Conservation (phyloP, 2,888 invertebrate species). For the Tetramorium bicarinatum region DNA sequence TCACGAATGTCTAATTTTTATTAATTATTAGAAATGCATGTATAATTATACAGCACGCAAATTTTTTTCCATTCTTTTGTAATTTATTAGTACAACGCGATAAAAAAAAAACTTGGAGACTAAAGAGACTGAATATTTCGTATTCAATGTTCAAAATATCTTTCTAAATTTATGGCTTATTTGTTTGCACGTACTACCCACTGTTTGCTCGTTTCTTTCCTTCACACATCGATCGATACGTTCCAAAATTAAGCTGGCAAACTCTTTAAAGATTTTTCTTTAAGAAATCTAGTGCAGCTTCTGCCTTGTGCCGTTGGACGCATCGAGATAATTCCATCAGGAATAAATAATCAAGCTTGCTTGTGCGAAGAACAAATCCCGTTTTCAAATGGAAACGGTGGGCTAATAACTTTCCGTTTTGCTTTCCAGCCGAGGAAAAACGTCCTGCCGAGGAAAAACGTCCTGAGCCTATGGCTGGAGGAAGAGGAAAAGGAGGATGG, state of each 20-base stretch:
- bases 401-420: conserved; percentile 29
- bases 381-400: background rate
- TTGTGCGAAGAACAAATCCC: conserved; percentile 24
- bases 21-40: background rate
- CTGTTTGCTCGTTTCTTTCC: background rate
- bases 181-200: too few relatives aligned
- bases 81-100: background rate
- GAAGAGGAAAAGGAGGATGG: conserved; percentile 71
- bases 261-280: background rate
- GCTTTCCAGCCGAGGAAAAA: conserved; percentile 82
- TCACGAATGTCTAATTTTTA: background rate
- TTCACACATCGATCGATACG: background rate
- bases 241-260: background rate
- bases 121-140: background rate
- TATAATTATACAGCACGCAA: background rate
- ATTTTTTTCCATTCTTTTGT: background rate
- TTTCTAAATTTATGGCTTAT: background rate
- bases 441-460: conserved; percentile 80
- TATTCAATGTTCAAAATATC: background rate
- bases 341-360: conserved; percentile 41
- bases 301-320: conserved; percentile 9
- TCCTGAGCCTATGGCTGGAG: conserved; percentile 83
- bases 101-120: background rate
- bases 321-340: conserved; percentile 12
- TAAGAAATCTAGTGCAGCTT: conserved; percentile 27